Evolutionary conservation across 2,797 vertebrate genomes (phyloP).

Genomic region (Psittacula derbiana): DNA sequence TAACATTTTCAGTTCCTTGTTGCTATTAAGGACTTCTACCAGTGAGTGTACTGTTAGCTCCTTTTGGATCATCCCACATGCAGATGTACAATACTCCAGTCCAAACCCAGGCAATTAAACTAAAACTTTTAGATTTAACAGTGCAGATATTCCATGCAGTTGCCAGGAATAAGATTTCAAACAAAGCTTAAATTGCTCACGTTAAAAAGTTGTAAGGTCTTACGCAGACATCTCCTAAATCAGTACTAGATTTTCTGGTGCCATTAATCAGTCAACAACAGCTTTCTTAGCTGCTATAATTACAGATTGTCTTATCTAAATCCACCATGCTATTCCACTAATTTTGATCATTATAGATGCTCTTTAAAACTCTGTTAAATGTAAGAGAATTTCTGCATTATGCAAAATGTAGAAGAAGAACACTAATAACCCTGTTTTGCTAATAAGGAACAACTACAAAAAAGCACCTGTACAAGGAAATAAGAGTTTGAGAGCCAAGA

Average conservation of each 20-base stretch:
- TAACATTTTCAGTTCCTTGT: not conserved
- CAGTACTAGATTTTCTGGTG: not conserved
- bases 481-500: not conserved
- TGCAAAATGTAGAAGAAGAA: not conserved
- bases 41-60: not conserved
- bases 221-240: not conserved
- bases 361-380: not conserved
- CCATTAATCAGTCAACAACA: not conserved
- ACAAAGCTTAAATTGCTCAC: not conserved
- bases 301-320: not conserved
- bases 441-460: not conserved
- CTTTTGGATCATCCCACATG: not conserved
- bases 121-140: not conserved
- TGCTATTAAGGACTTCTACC: not conserved
- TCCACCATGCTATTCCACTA: not conserved
- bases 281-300: not conserved
- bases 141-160: not conserved
- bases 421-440: not conserved
- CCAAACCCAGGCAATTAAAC: not conserved
- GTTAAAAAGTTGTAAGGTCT: not conserved
- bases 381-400: not conserved
- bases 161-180: not conserved
- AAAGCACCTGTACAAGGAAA: not conserved
- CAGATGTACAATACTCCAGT: not conserved
- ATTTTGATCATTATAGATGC: not conserved